These are phyloP conservation scores for Taeniopygia guttata DNA, from an alignment of 2,797 vertebrate genomes.

Conservation along the genomic window DNA sequence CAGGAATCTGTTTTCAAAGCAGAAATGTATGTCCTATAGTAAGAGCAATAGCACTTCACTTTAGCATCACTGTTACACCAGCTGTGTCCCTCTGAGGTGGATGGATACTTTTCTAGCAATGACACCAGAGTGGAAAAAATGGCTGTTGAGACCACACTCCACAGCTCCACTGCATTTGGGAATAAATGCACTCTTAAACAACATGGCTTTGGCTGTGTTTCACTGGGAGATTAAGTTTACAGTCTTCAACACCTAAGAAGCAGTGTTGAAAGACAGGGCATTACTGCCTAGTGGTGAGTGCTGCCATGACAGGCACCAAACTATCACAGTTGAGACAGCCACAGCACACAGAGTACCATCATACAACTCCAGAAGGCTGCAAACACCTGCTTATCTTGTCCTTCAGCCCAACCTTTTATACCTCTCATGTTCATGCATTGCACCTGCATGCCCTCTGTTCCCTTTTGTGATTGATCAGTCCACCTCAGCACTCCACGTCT, in stretches of 20 bases:
- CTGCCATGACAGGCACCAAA: not conserved
- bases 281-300: not conserved
- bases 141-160: not conserved
- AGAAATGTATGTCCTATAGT: not conserved
- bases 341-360: not conserved
- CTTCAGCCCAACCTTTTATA: not conserved
- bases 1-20: not conserved
- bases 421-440: not conserved
- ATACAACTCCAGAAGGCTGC: not conserved
- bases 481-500: not conserved
- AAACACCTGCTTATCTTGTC: not conserved
- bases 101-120: not conserved
- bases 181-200: not conserved
- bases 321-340: not conserved
- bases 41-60: not conserved
- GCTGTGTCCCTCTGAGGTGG: fast-evolving
- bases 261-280: not conserved
- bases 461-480: not conserved
- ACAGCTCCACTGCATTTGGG: not conserved
- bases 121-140: not conserved
- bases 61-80: not conserved
- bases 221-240: not conserved
- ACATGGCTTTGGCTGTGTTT: not conserved
- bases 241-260: not conserved
- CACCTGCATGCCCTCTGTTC: no score